A percentile compares a stretch with the other conserved stretches of the same genome.
phyloP scores from a whole-genome alignment of 2,113 vertebrate species.

The Cheirogaleus medius region DNA sequence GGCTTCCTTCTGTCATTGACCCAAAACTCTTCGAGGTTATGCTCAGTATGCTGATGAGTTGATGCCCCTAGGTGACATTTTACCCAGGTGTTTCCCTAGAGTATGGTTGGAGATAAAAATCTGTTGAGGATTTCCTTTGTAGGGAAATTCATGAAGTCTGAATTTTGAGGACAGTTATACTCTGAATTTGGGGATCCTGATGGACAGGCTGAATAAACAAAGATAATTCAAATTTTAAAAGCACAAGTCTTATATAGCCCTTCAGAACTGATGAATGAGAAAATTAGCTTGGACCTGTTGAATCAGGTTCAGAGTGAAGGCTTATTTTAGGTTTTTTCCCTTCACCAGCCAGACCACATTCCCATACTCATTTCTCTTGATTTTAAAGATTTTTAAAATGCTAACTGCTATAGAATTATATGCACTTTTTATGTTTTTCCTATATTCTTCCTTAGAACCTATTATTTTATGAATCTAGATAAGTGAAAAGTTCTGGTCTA shows the following conservation, averaged over 20 bases:
- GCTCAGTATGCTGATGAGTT: background rate
- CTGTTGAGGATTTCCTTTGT: slow-evolving; percentile 23
- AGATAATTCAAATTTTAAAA: slow-evolving; percentile 42
- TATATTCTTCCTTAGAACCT: background rate
- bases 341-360: background rate
- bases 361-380: background rate
- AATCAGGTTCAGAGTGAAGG: background rate
- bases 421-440: background rate
- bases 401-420: background rate
- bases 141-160: slow-evolving; percentile 6
- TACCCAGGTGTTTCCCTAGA: background rate
- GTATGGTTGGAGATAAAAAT: background rate
- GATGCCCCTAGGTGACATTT: background rate
- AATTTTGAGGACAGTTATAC: background rate
- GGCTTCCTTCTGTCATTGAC: background rate
- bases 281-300: background rate
- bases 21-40: background rate
- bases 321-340: background rate
- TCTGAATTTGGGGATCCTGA: slow-evolving; percentile 28
- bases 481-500: background rate
- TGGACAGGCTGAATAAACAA: slow-evolving; percentile 14
- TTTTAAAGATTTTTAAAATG: slow-evolving; percentile 45
- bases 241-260: background rate
- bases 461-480: background rate
- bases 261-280: slow-evolving; percentile 2